Conservation (phyloP, 2,113 vertebrate genomes). For the Ceyx melanurus region DNA sequence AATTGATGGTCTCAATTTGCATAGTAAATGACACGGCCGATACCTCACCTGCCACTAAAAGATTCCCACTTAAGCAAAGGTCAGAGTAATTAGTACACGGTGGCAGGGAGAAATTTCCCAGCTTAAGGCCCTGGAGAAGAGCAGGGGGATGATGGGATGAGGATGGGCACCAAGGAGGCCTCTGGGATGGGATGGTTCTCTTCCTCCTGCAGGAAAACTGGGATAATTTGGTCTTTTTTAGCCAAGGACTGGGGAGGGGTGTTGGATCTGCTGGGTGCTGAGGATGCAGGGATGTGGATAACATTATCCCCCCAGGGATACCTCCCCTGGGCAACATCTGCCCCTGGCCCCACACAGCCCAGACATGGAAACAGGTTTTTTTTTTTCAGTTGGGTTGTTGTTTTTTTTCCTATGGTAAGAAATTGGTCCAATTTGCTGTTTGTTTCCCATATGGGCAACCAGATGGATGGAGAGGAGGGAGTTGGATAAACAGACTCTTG, state of each 20-base stretch:
- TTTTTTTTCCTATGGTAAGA: not conserved
- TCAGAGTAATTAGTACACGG: slow-evolving; percentile 28
- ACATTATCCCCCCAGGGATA: not conserved
- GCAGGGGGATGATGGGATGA: not conserved
- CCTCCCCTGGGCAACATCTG: rapidly evolving
- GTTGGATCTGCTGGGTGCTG: not conserved
- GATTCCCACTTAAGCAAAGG: slow-evolving; percentile 56
- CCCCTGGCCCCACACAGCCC: rapidly evolving
- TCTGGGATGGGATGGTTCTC: rapidly evolving
- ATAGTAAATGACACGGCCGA: slow-evolving; percentile 63
- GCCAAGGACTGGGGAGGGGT: not conserved
- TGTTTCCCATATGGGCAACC: slow-evolving; percentile 71
- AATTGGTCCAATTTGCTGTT: slow-evolving; percentile 58
- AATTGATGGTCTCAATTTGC: slow-evolving; percentile 68
- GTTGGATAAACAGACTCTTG: slow-evolving; percentile 47
- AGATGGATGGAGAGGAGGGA: slow-evolving; percentile 75
- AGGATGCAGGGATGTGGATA: not conserved
- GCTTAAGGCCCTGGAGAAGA: not conserved
- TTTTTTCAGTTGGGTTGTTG: no score
- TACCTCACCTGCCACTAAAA: slow-evolving; percentile 49
- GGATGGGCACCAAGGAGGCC: not conserved
- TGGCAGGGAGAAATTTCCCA: not conserved
- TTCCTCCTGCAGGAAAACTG: rapidly evolving
- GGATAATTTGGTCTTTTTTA: not conserved
- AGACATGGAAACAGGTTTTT: no score